Evolutionary conservation across 2,113 vertebrate genomes (phyloP).

Genomic region (Pelvicachromis taeniatus): DNA sequence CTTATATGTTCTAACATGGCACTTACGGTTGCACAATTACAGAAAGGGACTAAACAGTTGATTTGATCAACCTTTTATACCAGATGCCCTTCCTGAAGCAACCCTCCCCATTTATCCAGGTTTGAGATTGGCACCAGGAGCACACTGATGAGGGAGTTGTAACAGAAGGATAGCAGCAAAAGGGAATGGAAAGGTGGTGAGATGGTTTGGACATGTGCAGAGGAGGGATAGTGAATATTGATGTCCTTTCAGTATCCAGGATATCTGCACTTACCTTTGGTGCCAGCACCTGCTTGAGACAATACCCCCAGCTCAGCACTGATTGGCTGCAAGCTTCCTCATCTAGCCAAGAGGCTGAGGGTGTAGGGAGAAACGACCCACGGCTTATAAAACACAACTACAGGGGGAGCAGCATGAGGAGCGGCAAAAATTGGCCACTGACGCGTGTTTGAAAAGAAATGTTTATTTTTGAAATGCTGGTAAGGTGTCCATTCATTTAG

Average conservation of each 20-base stretch:
- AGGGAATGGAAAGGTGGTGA: not conserved
- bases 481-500: conserved; percentile 29
- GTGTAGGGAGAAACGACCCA: not conserved
- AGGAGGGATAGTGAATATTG: not conserved
- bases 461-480: conserved; percentile 60
- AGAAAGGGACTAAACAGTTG: no score
- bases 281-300: not conserved
- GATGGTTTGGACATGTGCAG: not conserved
- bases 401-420: not conserved
- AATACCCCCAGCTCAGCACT: not conserved
- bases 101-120: not conserved
- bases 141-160: not conserved
- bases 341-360: not conserved
- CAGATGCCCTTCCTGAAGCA: not conserved
- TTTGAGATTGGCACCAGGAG: not conserved
- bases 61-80: no score
- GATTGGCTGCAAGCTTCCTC: not conserved
- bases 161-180: not conserved
- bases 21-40: not conserved
- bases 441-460: not conserved
- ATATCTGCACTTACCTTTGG: not conserved
- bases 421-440: not conserved
- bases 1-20: not conserved
- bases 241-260: not conserved
- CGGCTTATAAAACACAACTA: not conserved